Base-by-base conservation (phyloP, 1,140 invertebrate species). In the Oncopodura yosiiana region DNA sequence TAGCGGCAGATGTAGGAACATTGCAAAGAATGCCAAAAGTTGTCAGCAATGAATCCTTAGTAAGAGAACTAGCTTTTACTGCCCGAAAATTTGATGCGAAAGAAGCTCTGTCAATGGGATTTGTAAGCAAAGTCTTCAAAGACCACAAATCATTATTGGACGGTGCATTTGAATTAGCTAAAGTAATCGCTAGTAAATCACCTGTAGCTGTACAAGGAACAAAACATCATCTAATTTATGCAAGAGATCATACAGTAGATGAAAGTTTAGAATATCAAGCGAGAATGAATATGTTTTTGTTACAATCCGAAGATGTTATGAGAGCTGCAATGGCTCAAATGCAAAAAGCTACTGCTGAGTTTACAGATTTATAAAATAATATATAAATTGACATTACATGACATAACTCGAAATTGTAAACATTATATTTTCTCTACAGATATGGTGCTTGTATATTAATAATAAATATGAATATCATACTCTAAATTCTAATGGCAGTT, bases 1-100 rank as follows among this genome's bases (percentile, higher is more conserved):
- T 98, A 70, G 88, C 93, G 42, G 91, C 94, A 44, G 94, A 99
- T 77, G 83, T 98, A 32, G 94, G 94, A 23, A 83, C 85, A 2
- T 72, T 99, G 26, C 94, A 98, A 72, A 78, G 94, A 62, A 71
- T 99, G 27, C 93, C 92, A n/a, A 94, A 89, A 75, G 78, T 92
- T 2, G 77, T 95, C 41, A 91, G 91, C 8, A 94, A 81, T 67
- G 80, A 87, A 37, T 94, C 91, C 66, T 73, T 91, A 41, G 83
- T 80, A 0, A 75, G 90, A 37, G 94, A 99, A 69, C 72, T 97
- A 6, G 83, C 82, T 53, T 93, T 80, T 61, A 95, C 93, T 1
- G 89, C 78, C 1, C 73, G 93, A 41, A 91, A 87, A 68, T 77
- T 97, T 53, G 67, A 71, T 53, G 75, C 90, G 1, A 70, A 79